Evolutionary conservation across 1,140 invertebrate genomes (phyloP), one percentile per base, ranked within the genome.

Genomic region (Physella acuta): DNA sequence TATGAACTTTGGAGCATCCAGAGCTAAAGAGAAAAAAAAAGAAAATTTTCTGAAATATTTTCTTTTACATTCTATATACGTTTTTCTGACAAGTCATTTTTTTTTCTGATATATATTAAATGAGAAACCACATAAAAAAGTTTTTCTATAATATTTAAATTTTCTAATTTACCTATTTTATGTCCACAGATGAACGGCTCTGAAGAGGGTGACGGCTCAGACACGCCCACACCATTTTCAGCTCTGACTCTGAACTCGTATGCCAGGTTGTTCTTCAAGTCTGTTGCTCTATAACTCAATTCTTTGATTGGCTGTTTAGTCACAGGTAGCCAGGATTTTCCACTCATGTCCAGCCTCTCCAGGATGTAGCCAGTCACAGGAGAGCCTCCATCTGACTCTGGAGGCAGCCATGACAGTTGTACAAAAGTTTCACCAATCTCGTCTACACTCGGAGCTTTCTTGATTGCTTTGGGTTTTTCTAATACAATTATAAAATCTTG

Each of bases 241-340:
- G 97, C 97, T 88, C 94, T 91, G 0, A 99, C 95, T 62, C 96
- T 89, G 89, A 99, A 99, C 72, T 98, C 94, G 81, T 99, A 99
- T 31, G 93, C 91, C 73, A 89, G 89, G 37, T 94, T 94, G 36
- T 97, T 91, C 49, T 90, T 90, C 52, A 99, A 88, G 28, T 81
- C 75, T 11, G 70, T 88, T 73, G 97, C 91, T 81, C 95, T 96
- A 72, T 95, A 91, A 82, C 93, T 93, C 66, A 91, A 94, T 0
- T 93, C 88, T 4, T 91, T 84, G 73, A 93, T 94, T 24, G 97
- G 90, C 26, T 64, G 87, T 11, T 91, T 89, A 86, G 97, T 98
- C 30, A 97, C 93, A 59, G 94, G 91, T 80, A 95, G 93, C 97
- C 97, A 99, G 33, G 93, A 90, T 28, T 71, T 68, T 11, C 79